These are phyloP conservation scores for Microcebus tavaratra DNA, from an alignment of 2,113 vertebrate species.

Conservation along the genomic window DNA sequence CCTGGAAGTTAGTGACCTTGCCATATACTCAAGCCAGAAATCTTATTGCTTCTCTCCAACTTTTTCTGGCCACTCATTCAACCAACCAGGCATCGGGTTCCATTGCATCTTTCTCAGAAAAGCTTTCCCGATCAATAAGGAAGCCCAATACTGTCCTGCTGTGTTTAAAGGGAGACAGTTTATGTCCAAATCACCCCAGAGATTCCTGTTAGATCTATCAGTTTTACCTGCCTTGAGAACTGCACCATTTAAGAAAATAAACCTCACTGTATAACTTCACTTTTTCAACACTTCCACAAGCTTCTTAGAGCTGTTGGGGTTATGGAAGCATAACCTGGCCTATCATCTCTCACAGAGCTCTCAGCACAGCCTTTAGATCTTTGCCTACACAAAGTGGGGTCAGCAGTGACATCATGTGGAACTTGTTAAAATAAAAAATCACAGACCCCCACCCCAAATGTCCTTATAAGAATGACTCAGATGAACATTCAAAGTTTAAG, in stretches of 20 bases:
- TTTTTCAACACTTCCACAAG: background rate
- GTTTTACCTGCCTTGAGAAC: background rate
- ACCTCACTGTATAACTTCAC: background rate
- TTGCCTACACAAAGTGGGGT: background rate
- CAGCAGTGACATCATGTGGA: background rate
- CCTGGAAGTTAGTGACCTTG: background rate
- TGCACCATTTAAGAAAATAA: background rate
- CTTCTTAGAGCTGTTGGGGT: background rate
- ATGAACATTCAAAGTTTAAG: background rate
- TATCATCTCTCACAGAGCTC: background rate
- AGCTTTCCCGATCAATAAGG: background rate
- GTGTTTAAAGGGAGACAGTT: background rate
- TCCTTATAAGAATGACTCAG: conserved; percentile 4
- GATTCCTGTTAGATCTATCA: background rate
- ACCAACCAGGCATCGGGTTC: background rate
- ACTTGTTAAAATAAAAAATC: background rate
- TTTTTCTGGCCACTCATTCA: background rate
- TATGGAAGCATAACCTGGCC: background rate
- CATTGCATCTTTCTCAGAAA: background rate
- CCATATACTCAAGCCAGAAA: background rate
- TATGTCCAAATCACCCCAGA: background rate
- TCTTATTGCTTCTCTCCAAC: background rate
- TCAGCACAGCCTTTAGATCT: background rate
- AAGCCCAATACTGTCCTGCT: background rate
- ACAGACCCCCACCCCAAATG: background rate